Percentiles rank a stretch among this genome's conserved stretches.
These are phyloP conservation scores for Coremacera marginata DNA, from an alignment of 2,888 invertebrate species.

Conservation along the genomic window DNA sequence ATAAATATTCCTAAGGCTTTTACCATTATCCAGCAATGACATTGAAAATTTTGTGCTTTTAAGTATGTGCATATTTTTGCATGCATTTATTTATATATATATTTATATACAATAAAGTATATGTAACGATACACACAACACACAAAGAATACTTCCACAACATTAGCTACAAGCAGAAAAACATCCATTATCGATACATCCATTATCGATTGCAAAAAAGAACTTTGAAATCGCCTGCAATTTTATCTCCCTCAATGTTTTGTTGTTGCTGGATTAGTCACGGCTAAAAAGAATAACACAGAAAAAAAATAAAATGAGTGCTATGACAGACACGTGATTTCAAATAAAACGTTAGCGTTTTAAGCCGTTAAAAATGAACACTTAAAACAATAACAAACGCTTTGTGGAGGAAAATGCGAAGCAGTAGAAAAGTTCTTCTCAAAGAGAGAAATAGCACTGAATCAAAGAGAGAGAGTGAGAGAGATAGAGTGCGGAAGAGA, in stretches of 20 bases:
- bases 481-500: background rate
- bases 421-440: background rate
- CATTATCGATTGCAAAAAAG: conserved; percentile 38
- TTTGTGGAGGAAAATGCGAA: background rate
- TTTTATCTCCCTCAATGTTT: background rate
- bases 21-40: background rate
- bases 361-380: background rate
- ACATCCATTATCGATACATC: conserved; percentile 38
- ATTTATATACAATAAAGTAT: too few species aligned
- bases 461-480: background rate
- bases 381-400: background rate
- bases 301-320: background rate
- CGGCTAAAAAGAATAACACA: background rate
- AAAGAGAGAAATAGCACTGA: background rate
- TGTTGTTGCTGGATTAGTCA: conserved; percentile 21
- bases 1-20: background rate
- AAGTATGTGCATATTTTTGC: too few species aligned
- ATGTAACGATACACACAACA: too few species aligned
- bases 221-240: conserved; percentile 1
- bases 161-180: conserved; percentile 31
- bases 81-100: too few species aligned
- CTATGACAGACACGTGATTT: conserved; percentile 30
- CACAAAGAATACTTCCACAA: background rate
- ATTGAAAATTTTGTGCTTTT: background rate
- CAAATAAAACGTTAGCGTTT: conserved; percentile 5